A percentile compares a stretch with the other conserved stretches of the same genome.
These are phyloP conservation scores for Slavum lentiscoides DNA, from an alignment of 2,888 invertebrate species.

Conservation along the genomic window DNA sequence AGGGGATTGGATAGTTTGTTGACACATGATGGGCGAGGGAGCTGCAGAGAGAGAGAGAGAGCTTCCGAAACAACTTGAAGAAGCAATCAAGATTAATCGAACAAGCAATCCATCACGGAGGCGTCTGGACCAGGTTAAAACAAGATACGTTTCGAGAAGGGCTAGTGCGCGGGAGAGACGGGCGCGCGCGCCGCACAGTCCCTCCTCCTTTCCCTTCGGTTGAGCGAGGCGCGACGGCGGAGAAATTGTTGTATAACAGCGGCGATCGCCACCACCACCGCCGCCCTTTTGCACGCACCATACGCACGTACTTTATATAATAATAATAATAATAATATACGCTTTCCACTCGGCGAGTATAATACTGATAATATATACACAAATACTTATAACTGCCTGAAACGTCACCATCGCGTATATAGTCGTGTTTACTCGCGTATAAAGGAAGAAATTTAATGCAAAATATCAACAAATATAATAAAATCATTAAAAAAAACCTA, in stretches of 20 bases:
- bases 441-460: too few species aligned
- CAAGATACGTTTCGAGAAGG: constrained; percentile 52
- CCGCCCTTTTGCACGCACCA: constrained; percentile 29
- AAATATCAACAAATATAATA: too few species aligned
- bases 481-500: too few species aligned
- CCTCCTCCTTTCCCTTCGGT: too few species aligned
- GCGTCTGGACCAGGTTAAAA: constrained; percentile 54
- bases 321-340: too few species aligned
- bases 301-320: constrained; percentile 27
- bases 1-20: constrained; percentile 53
- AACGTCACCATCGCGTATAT: too few species aligned
- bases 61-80: constrained; percentile 53
- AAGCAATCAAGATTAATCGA: constrained; percentile 58
- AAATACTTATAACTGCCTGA: too few species aligned
- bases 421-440: too few species aligned
- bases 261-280: background rate
- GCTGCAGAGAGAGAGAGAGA: too few species aligned
- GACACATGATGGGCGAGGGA: constrained; percentile 38
- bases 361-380: too few species aligned
- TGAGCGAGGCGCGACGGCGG: background rate
- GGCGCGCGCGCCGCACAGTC: background rate
- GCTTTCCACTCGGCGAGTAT: too few species aligned
- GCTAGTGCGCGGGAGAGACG: constrained; percentile 6
- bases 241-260: background rate
- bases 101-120: constrained; percentile 58